A percentile compares a stretch with the other conserved stretches of the same genome.
Conservation (phyloP, 2,888 invertebrate species). For the Mesodorylaimus sp. region DNA sequence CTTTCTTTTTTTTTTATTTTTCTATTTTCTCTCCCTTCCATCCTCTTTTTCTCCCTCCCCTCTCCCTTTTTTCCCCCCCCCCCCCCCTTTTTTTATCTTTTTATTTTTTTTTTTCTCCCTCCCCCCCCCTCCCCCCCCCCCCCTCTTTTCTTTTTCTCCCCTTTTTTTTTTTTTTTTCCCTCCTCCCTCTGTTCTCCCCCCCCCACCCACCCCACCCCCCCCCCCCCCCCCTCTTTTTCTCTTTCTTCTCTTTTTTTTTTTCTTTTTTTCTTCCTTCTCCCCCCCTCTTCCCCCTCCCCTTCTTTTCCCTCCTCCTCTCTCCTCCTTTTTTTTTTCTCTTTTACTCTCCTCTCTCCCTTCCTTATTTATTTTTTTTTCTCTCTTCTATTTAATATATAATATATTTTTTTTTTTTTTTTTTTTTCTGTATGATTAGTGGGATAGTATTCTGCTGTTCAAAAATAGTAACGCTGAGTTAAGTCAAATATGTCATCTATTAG, state of each 20-base stretch:
- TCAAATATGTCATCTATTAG: too few species aligned
- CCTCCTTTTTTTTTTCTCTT: slow-evolving; percentile 1
- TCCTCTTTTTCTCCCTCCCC: not conserved
- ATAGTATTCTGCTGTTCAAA: too few species aligned
- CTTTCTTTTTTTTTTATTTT: slow-evolving; percentile 1
- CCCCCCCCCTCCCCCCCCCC: not conserved
- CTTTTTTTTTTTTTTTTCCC: slow-evolving; percentile 3
- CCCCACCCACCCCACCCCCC: not conserved
- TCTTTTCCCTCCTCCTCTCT: not conserved
- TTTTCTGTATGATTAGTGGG: too few species aligned
- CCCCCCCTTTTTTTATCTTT: not conserved
- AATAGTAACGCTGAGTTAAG: too few species aligned
- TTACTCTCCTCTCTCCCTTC: not conserved
- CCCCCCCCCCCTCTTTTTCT: not conserved
- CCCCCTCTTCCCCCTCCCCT: slow-evolving; percentile 1
- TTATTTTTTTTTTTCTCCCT: not conserved
- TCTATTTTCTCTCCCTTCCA: slow-evolving; percentile 3
- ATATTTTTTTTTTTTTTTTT: slow-evolving; percentile 1
- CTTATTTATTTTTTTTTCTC: not conserved
- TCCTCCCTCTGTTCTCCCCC: not conserved
- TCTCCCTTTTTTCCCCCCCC: not conserved
- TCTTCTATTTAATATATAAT: not conserved
- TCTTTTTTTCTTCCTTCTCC: slow-evolving; percentile 1
- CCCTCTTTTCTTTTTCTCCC: not conserved
- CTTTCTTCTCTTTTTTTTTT: slow-evolving; percentile 3